Conservation (phyloP, 2,113 vertebrate genomes). For the cat (Felis catus) region DNA sequence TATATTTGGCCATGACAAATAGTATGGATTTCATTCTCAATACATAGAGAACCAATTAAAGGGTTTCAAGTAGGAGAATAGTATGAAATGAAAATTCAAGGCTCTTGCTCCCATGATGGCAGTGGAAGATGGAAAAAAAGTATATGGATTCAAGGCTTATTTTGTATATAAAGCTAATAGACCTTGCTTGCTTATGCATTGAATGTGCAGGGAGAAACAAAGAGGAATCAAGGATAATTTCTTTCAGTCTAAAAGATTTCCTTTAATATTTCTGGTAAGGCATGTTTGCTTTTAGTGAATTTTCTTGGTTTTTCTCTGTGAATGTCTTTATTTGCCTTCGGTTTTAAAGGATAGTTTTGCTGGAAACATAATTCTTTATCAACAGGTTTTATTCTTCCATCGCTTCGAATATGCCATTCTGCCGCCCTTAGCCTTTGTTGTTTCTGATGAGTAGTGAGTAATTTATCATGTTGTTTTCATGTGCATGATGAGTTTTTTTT, state of each 20-base stretch:
- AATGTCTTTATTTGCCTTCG: constrained; percentile 12
- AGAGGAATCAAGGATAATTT: background rate
- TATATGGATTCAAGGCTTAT: background rate
- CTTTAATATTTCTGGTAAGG: background rate
- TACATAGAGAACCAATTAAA: background rate
- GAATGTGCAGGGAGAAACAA: background rate
- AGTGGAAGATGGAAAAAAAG: background rate
- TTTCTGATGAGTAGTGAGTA: background rate
- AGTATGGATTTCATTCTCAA: background rate
- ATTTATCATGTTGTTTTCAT: background rate
- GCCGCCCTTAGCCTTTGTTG: background rate
- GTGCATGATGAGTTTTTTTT: background rate
- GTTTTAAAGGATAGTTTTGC: constrained; percentile 21
- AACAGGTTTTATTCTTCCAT: background rate
- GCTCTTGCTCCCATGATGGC: background rate
- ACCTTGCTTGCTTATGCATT: background rate
- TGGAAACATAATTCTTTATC: constrained; percentile 2
- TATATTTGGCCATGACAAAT: background rate
- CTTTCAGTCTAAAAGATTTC: background rate
- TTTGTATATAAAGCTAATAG: background rate
- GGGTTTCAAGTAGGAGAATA: background rate
- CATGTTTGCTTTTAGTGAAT: background rate
- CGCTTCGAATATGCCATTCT: background rate
- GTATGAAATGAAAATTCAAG: background rate
- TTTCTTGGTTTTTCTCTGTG: background rate